phyloP scores from a whole-genome alignment of 1,140 invertebrate genomes.

The Hyphantria cunea region DNA sequence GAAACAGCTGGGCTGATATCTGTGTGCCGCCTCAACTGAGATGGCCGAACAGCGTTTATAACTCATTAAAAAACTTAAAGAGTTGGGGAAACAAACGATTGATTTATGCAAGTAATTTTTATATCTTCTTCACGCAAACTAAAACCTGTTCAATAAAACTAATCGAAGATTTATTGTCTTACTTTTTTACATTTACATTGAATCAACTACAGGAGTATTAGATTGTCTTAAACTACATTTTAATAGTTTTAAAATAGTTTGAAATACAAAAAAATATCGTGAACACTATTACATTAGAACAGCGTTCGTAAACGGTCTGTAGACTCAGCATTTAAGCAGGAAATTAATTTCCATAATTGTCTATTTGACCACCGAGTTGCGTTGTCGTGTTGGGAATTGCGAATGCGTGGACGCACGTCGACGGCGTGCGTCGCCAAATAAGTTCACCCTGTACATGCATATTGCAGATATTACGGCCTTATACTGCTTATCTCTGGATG shows the following conservation, averaged over 20 bases:
- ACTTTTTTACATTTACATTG: conserved; percentile 5
- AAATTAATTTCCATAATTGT: conserved; percentile 39
- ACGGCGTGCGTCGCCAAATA: conserved; percentile 14
- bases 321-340: conserved; percentile 30
- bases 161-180: conserved; percentile 28
- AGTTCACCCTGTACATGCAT: conserved; percentile 23
- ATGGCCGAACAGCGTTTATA: conserved; percentile 27
- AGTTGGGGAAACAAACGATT: conserved; percentile 49
- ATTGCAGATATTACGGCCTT: conserved; percentile 16
- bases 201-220: too few species aligned
- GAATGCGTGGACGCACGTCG: conserved; percentile 15
- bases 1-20: conserved; percentile 70
- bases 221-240: background rate
- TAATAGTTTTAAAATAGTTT: conserved; percentile 11
- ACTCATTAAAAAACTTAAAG: conserved; percentile 53
- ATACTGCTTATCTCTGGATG: conserved; percentile 20
- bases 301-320: conserved; percentile 11
- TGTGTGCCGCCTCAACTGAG: conserved; percentile 42
- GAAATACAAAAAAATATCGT: conserved; percentile 2
- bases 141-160: conserved; percentile 20
- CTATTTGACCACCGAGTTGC: conserved; percentile 24
- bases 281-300: background rate
- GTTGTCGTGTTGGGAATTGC: conserved; percentile 24
- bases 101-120: conserved; percentile 42
- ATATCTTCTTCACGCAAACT: conserved; percentile 27